phyloP scores from a whole-genome alignment of 1,140 invertebrate species.

The Lordiphosa mommai region DNA sequence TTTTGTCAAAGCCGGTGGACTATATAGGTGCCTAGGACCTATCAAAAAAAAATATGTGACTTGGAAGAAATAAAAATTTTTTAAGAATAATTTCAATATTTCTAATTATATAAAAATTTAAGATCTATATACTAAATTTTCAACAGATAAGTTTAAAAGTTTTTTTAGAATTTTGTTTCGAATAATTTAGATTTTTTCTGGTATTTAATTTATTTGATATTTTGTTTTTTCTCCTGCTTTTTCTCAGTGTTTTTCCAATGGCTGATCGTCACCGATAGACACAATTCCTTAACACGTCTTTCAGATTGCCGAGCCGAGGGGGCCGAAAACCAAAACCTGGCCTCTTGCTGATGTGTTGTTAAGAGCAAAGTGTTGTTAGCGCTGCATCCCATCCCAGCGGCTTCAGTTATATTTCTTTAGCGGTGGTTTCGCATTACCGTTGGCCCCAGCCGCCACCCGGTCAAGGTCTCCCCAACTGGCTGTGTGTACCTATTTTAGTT shows the following conservation, averaged over 20 bases:
- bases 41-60: too few relatives aligned
- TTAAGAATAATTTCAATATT: too few relatives aligned
- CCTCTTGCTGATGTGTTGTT: constrained; percentile 44
- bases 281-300: constrained; percentile 61
- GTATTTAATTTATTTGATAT: background rate
- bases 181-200: too few relatives aligned
- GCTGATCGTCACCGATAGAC: constrained; percentile 44
- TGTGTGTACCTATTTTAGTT: constrained; percentile 28
- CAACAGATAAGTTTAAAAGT: too few relatives aligned
- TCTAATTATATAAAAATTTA: too few relatives aligned
- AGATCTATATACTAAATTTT: too few relatives aligned
- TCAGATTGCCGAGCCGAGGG: constrained; percentile 30
- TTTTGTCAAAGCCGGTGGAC: too few relatives aligned
- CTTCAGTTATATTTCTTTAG: constrained; percentile 49
- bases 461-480: constrained; percentile 58
- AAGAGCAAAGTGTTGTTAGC: constrained; percentile 74
- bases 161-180: too few relatives aligned
- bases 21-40: too few relatives aligned
- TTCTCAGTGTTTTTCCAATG: constrained; percentile 13
- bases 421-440: constrained; percentile 73
- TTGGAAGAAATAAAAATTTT: too few relatives aligned
- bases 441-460: constrained; percentile 38
- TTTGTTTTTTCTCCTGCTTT: background rate
- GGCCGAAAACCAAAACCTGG: constrained; percentile 22
- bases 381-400: constrained; percentile 11